Percentiles rank a stretch among this genome's conserved stretches.
Conservation (phyloP, 2,888 invertebrate species). For the Macrophya alboannulata region DNA sequence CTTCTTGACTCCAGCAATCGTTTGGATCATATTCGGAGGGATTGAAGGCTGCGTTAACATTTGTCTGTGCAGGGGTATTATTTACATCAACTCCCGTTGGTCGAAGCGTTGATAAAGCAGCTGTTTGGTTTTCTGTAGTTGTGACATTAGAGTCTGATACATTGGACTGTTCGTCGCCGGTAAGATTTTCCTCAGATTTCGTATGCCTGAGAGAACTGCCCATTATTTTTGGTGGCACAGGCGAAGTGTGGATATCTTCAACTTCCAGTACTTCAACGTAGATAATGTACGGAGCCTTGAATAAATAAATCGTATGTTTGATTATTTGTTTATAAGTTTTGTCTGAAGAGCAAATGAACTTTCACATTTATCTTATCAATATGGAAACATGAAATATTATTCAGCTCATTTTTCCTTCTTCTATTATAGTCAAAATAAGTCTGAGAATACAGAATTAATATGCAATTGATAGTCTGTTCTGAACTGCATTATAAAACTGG, state of each 20-base stretch:
- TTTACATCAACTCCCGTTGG: conserved; percentile 77
- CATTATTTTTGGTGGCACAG: conserved; percentile 94
- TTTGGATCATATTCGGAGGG: conserved; percentile 83
- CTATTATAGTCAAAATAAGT: neutral
- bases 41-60: conserved; percentile 74
- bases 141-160: conserved; percentile 73
- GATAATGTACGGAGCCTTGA: conserved; percentile 96
- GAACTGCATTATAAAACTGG: neutral
- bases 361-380: conserved; percentile 21
- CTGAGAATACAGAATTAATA: conserved; percentile 16
- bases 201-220: conserved; percentile 92
- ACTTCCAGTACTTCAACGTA: conserved; percentile 98
- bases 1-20: conserved; percentile 97
- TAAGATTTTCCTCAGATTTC: conserved; percentile 95
- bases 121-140: conserved; percentile 68
- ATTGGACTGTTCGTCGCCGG: conserved; percentile 79
- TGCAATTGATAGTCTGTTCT: conserved; percentile 1
- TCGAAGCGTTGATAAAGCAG: conserved; percentile 65
- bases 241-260: conserved; percentile 90
- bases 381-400: neutral
- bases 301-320: neutral
- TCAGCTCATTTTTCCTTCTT: neutral
- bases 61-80: conserved; percentile 70
- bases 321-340: conserved; percentile 28
- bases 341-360: neutral